Conservation (phyloP, 64 coral and sea anemone genomes). For the Platygyra sinensis region DNA sequence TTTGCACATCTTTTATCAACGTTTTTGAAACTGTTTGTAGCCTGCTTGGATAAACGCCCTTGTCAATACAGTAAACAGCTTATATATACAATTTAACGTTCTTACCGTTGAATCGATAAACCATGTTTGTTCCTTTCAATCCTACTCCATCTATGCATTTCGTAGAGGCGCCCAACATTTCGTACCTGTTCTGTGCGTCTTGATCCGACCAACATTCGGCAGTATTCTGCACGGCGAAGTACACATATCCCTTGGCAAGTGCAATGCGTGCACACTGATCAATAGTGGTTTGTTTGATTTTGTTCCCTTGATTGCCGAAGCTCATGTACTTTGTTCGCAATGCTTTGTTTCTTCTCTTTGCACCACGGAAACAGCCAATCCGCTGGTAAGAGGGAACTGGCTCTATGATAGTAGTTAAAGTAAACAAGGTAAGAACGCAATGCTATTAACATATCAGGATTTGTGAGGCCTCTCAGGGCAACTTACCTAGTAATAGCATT, state of each 20-base stretch:
- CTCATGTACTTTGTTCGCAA: neutral
- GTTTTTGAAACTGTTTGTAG: too few relatives aligned
- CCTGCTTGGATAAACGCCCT: too few relatives aligned
- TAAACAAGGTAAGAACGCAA: too few relatives aligned
- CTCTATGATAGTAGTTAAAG: neutral
- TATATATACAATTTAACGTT: too few relatives aligned
- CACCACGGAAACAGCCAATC: neutral
- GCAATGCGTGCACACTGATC: conserved; percentile 5
- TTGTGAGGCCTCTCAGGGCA: too few relatives aligned
- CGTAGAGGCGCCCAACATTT: neutral
- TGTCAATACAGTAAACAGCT: too few relatives aligned
- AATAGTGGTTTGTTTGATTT: neutral
- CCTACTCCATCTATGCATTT: neutral
- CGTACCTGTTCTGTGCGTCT: neutral
- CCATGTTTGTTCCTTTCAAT: neutral
- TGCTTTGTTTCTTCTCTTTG: neutral
- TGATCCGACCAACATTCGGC: conserved; percentile 15
- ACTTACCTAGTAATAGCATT: neutral
- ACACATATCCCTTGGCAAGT: neutral
- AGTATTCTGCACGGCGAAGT: neutral
- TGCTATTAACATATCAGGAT: too few relatives aligned
- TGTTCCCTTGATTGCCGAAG: neutral
- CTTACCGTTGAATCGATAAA: neutral
- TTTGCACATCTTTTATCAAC: too few relatives aligned
- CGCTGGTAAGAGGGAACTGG: neutral